A percentile compares a stretch with the other conserved stretches of the same genome.
Evolutionary conservation across 2,113 vertebrate species (phyloP).

Genomic region (Galemys pyrenaicus): DNA sequence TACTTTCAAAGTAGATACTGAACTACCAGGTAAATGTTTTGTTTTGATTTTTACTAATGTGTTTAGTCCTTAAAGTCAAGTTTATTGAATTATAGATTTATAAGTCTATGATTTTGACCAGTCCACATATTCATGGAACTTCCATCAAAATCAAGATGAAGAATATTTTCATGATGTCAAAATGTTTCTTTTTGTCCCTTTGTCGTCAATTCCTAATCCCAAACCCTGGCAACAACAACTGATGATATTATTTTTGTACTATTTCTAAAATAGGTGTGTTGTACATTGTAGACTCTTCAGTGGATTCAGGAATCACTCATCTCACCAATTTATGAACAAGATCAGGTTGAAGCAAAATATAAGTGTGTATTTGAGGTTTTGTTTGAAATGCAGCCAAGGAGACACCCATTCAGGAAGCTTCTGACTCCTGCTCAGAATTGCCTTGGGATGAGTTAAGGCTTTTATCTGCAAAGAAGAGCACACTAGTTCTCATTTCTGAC

Average conservation of each 20-base stretch:
- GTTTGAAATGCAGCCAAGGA: background rate
- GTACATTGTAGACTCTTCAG: background rate
- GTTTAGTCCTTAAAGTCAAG: constrained; percentile 37
- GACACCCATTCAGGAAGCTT: background rate
- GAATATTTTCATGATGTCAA: background rate
- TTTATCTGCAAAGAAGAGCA: too few relatives aligned
- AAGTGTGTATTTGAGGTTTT: background rate
- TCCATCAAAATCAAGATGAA: background rate
- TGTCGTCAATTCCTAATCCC: background rate
- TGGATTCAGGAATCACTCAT: too few relatives aligned
- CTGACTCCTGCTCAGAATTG: background rate
- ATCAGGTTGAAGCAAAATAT: background rate
- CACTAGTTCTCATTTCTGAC: background rate
- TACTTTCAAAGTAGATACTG: background rate
- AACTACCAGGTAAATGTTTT: background rate
- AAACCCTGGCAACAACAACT: background rate
- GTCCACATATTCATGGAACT: background rate
- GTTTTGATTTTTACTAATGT: background rate
- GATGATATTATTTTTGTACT: background rate
- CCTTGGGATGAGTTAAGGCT: background rate
- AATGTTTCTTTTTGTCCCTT: background rate
- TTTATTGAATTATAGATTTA: background rate
- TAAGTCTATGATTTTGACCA: background rate
- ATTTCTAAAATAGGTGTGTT: background rate
- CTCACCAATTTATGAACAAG: background rate